These are phyloP conservation scores for Babyrousa celebensis DNA, from an alignment of 2,797 vertebrate genomes.

Conservation along the genomic window DNA sequence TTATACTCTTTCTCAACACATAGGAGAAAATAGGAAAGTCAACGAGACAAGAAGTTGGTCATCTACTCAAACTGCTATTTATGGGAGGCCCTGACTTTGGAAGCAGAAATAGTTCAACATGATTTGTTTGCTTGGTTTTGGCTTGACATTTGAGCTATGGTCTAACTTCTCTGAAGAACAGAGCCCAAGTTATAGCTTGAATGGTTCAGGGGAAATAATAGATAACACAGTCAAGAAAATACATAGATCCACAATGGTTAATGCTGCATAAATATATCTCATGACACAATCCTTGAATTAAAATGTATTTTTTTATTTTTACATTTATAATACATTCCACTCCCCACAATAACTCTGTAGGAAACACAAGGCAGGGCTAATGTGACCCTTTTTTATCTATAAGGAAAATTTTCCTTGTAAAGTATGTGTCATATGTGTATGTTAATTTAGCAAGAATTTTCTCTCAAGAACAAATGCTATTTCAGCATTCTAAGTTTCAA, in stretches of 20 bases:
- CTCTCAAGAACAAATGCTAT: not conserved
- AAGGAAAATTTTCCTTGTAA: not conserved
- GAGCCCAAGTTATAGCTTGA: not conserved
- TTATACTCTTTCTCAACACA: not conserved
- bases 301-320: not conserved
- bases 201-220: not conserved
- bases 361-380: not conserved
- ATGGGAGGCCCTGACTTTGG: not conserved
- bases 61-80: not conserved
- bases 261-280: not conserved
- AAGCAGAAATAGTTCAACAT: not conserved
- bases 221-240: not conserved
- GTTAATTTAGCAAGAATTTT: not conserved
- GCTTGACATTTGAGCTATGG: not conserved
- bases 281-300: not conserved
- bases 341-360: not conserved
- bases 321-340: not conserved
- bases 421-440: not conserved
- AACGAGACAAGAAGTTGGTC: not conserved
- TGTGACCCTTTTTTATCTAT: not conserved
- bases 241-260: not conserved
- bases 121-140: not conserved
- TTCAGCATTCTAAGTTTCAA: not conserved
- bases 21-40: not conserved
- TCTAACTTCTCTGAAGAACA: conserved; percentile 16